Conservation (phyloP, 2,888 invertebrate genomes). For the Synergus itoensis region DNA sequence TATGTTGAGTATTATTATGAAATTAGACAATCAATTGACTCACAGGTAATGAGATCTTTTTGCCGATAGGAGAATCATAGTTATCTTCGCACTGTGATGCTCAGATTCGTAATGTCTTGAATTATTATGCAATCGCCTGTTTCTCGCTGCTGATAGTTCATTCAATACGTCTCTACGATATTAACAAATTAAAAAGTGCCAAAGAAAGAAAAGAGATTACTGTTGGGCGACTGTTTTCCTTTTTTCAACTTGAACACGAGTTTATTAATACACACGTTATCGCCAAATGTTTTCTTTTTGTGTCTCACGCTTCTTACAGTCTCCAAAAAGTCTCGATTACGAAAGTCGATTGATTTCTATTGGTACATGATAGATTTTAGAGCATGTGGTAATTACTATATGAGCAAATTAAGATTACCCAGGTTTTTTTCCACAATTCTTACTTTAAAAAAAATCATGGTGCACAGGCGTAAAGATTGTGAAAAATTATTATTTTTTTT, state of each 20-base stretch:
- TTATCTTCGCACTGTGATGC: conserved; percentile 56
- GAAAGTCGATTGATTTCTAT: conserved; percentile 55
- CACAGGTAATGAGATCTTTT: conserved; percentile 61
- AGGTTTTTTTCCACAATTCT: too few relatives aligned
- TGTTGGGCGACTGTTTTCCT: conserved; percentile 43
- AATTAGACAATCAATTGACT: conserved; percentile 63
- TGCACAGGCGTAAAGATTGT: too few relatives aligned
- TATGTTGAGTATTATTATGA: conserved; percentile 67
- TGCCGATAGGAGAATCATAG: conserved; percentile 51
- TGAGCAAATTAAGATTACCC: too few relatives aligned
- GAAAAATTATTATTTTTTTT: too few relatives aligned
- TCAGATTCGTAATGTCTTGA: conserved; percentile 50
- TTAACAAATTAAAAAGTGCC: conserved; percentile 52
- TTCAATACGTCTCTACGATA: conserved; percentile 18
- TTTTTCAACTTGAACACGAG: conserved; percentile 49
- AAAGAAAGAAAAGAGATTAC: conserved; percentile 58
- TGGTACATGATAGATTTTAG: conserved; percentile 44
- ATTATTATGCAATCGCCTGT: conserved; percentile 41
- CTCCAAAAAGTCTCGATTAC: conserved; percentile 57
- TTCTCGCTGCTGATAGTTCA: conserved; percentile 52
- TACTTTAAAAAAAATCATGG: too few relatives aligned
- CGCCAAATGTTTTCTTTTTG: conserved; percentile 11
- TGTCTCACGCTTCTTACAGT: conserved; percentile 21
- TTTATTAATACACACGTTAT: conserved; percentile 37
- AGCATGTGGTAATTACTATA: too few relatives aligned